A percentile compares a stretch with the other conserved stretches of the same genome.
Conservation (phyloP, 1,140 invertebrate genomes). For the Pseudobourletiella spinata region DNA sequence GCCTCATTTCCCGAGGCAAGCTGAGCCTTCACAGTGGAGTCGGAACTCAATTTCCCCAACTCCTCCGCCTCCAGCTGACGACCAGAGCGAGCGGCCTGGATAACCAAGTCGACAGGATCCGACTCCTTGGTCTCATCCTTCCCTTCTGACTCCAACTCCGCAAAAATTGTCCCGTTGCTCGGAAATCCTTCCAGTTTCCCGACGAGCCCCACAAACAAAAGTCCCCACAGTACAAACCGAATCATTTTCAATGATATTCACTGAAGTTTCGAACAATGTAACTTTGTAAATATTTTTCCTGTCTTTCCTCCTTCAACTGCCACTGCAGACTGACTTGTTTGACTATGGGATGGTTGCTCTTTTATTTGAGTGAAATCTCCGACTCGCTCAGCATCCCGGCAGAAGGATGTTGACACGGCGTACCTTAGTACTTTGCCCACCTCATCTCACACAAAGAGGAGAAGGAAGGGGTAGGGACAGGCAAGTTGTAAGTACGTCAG, state of each 20-base stretch:
- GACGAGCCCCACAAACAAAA: too few species aligned
- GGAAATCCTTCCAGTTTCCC: neutral
- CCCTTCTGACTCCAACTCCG: neutral
- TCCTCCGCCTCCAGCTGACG: conserved; percentile 52
- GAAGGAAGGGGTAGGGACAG: too few species aligned
- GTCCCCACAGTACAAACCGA: too few species aligned
- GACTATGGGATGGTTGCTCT: neutral
- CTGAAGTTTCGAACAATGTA: too few species aligned
- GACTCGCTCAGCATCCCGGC: neutral
- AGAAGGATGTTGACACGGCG: too few species aligned
- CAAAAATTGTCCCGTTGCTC: too few species aligned
- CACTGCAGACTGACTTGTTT: conserved; percentile 2
- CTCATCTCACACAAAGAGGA: too few species aligned
- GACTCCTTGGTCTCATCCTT: neutral
- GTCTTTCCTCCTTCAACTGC: too few species aligned
- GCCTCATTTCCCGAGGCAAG: conserved; percentile 64
- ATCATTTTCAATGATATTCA: too few species aligned
- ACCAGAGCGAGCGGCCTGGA: conserved; percentile 49
- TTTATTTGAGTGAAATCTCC: conserved; percentile 10
- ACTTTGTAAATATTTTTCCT: too few species aligned
- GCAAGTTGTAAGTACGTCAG: too few species aligned
- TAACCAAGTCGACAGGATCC: neutral
- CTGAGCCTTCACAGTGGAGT: conserved; percentile 57
- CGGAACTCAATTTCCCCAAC: conserved; percentile 64
- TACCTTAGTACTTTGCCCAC: too few species aligned